These are phyloP conservation scores for Echinometra lucunter DNA, from an alignment of 53 echinoderm and acorn worm species.

Conservation along the genomic window DNA sequence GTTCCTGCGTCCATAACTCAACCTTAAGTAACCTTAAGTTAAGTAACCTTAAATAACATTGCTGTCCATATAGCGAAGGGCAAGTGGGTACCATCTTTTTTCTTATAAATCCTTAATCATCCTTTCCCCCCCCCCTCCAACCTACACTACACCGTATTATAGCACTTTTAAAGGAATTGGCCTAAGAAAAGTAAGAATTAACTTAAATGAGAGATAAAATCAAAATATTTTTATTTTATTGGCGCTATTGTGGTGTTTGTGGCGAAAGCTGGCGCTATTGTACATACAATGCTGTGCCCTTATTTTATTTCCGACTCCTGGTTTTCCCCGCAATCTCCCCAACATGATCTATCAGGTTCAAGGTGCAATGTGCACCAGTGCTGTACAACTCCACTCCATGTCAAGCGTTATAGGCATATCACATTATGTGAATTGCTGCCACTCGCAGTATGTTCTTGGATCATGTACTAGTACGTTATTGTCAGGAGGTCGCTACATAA, in stretches of 20 bases:
- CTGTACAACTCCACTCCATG: background rate
- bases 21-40: no score
- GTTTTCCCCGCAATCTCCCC: background rate
- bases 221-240: no score
- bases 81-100: no score
- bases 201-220: no score
- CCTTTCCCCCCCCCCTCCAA: no score
- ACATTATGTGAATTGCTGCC: background rate
- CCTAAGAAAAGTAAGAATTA: no score
- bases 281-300: background rate
- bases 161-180: no score
- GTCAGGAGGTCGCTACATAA: background rate
- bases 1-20: no score
- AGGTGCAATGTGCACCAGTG: background rate
- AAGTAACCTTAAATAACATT: no score
- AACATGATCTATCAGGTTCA: background rate
- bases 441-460: background rate
- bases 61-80: no score
- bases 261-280: conserved; percentile 6
- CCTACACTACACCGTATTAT: no score
- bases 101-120: no score
- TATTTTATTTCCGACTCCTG: background rate
- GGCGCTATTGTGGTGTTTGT: background rate
- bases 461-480: background rate
- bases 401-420: background rate